A percentile compares a stretch with the other conserved stretches of the same genome.
These are phyloP conservation scores for Agelas oroides DNA, from an alignment of 37 sponge, comb jelly and placozoan genomes.

Conservation along the genomic window DNA sequence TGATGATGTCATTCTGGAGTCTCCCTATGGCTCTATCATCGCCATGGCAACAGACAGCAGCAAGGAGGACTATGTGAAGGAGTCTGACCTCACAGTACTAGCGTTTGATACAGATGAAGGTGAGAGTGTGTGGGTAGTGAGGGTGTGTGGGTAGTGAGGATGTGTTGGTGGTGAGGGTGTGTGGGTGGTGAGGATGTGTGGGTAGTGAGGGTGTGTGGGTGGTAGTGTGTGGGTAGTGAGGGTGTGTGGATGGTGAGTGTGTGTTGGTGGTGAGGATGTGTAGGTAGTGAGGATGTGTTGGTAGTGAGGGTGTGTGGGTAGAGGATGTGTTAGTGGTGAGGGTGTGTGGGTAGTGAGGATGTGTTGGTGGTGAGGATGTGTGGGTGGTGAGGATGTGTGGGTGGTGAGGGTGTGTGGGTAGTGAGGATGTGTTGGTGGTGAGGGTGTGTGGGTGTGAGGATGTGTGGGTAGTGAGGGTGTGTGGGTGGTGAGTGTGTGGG, in stretches of 20 bases:
- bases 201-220: too few species aligned
- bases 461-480: too few species aligned
- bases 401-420: conserved; percentile 1
- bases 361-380: too few species aligned
- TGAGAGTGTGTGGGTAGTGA: conserved; percentile 14
- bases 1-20: conserved; percentile 79
- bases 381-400: too few species aligned
- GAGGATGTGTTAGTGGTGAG: too few species aligned
- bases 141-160: too few species aligned
- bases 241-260: too few species aligned
- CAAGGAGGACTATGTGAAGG: neutral
- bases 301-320: neutral
- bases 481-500: too few species aligned
- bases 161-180: too few species aligned
- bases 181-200: neutral
- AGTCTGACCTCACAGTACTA: conserved; percentile 48
- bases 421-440: neutral
- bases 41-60: conserved; percentile 8
- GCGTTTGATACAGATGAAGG: conserved; percentile 76
- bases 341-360: too few species aligned
- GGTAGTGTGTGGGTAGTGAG: too few species aligned
- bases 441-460: neutral
- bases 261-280: conserved; percentile 22
- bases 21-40: conserved; percentile 65
- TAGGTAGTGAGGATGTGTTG: neutral